Evolutionary conservation across 1,140 invertebrate species (phyloP), one percentile per base, ranked within the genome.

Genomic region (Zelostemma sp.): DNA sequence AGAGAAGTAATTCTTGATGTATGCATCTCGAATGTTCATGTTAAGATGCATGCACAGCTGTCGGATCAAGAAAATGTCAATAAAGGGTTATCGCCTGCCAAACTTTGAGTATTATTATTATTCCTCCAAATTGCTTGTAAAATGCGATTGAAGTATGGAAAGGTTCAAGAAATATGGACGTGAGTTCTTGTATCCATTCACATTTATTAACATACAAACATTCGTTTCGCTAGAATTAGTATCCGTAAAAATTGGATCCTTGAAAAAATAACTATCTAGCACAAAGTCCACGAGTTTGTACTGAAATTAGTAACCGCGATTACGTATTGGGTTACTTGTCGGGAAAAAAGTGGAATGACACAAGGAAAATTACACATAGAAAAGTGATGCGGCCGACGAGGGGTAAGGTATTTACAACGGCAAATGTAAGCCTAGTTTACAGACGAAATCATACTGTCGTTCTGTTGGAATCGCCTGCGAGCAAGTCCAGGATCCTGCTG

Each of bases 381-480:
- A 25, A 56, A 35, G 1, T 35, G n/a, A 35, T 1, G 11, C 6
- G 11, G 33, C 1, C n/a, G 6, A 35, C 11, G 33, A 35, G 11
- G 5, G 8, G 21, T 25, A 35, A 35, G 2, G 65, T 83, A 83
- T 84, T 59, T 82, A 85, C 81, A 83, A 61, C 69, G 57, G 28
- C 60, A 59, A 56, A 80, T 51, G 47, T 64, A 68, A 51, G 73
- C 72, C 33, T 55, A 54, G 63, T 61, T 68, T 47, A 54, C 63
- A 43, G 49, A 65, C 63, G 73, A 80, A 35, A 35, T 89, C 86
- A 90, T 81, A 90, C 90, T 73, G 85, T 89, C 60, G 89, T 90
- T 70, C 89, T 83, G 63, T 87, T 88, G 25, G 89, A 84, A 73
- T 90, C 89, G 40, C 89, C 89, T 43, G 88, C 88, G 47, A 91